Base-by-base conservation (phyloP, 2,888 invertebrate species). In the Cerceris rybyensis region DNA sequence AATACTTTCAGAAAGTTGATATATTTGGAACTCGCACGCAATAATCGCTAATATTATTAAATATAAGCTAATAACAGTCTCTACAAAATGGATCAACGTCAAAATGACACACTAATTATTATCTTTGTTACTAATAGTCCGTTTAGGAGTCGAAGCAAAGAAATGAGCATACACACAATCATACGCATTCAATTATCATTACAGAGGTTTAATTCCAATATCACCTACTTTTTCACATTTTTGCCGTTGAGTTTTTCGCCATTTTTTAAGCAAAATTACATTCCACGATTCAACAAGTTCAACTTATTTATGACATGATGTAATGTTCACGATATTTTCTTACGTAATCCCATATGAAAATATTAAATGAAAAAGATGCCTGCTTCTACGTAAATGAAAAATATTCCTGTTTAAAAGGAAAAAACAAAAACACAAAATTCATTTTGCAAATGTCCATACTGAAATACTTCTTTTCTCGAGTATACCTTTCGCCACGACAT, bases 1-100 rank as follows among this genome's bases (percentile, higher is more conserved):
- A 80, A 80, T 80, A 80, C 64, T 70, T 70, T 63, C 59, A 28
- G 17, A 43, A 28, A 9, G 59, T 68, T 58, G 7, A 17, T 41
- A 16, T 50, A 17, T 66, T 28, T 13, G 59, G n/a, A 64, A 68
- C 46, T 43, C 14, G 9, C 17, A 61, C 11, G n/a, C 11, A 9
- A 8, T 7, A 41, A 16, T 46, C 39, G n/a, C 49, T 52, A 14
- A 61, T n/a, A 39, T 57, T 66, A 49, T 61, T 72, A n/a, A n/a
- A n/a, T n/a, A 50, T 61, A 46, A 57, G 0, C 55, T 69, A 60
- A 17, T 28, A n/a, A 9, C 52, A 52, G 63, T 65, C 50, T 68
- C 64, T 46, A 59, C 41, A 55, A 57, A 71, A 50, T 9, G 11
- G 28, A 42, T 52, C 17, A 6, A 17, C 57, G 9, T 7, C 50